Percentiles rank a stretch among this genome's conserved stretches.
phyloP scores from a whole-genome alignment of 2,797 vertebrate genomes.

The Sebastes cheni region DNA sequence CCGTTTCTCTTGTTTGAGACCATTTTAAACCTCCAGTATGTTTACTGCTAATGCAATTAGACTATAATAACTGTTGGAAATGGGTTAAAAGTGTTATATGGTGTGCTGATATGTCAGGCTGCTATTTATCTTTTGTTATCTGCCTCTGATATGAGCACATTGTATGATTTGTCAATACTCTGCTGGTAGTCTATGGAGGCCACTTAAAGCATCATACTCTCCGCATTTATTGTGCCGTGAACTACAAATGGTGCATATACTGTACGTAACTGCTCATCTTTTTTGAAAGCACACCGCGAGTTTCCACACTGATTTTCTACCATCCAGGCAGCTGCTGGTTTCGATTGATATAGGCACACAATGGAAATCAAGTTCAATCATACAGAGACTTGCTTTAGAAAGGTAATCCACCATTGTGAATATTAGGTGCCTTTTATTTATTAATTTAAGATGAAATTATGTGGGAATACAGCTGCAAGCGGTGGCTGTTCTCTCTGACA shows the following conservation, averaged over 20 bases:
- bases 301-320: neutral
- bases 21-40: neutral
- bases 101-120: neutral
- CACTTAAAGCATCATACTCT: neutral
- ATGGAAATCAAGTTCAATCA: neutral
- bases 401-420: neutral
- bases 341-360: neutral
- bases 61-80: neutral
- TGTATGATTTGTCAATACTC: neutral
- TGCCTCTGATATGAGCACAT: slow-evolving; percentile 3
- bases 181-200: neutral
- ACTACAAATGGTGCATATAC: neutral
- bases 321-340: neutral
- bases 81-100: neutral
- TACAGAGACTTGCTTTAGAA: neutral
- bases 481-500: neutral
- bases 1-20: neutral
- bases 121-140: slow-evolving; percentile 32
- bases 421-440: neutral
- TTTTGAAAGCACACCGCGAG: neutral
- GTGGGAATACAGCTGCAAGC: neutral
- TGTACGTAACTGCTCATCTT: neutral
- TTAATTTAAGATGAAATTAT: neutral
- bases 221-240: slow-evolving; percentile 3
- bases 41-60: slow-evolving; percentile 5